phyloP scores from a whole-genome alignment of 2,888 invertebrate genomes.

The Caenorhabditis sinica region DNA sequence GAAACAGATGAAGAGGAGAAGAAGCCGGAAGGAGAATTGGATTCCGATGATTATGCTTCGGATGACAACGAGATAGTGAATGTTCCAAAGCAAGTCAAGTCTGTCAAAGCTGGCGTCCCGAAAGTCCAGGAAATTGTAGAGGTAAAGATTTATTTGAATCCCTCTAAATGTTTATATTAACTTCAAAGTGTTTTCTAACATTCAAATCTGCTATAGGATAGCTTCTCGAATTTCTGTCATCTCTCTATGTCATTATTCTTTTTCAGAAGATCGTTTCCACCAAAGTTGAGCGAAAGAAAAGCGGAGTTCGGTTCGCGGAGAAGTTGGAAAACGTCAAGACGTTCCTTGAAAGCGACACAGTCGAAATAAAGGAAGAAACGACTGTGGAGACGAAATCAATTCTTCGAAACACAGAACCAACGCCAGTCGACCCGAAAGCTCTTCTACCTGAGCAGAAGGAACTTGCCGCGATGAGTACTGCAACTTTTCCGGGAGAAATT shows the following conservation, averaged over 20 bases:
- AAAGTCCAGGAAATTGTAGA: conserved; percentile 19
- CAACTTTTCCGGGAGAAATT: conserved; percentile 54
- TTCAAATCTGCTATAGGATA: no score
- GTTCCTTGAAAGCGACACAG: conserved; percentile 32
- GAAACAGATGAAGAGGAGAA: conserved; percentile 37
- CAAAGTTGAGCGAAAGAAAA: conserved; percentile 20
- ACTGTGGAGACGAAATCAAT: conserved; percentile 53
- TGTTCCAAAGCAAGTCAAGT: background rate
- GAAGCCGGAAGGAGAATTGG: conserved; percentile 23
- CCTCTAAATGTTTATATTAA: no score
- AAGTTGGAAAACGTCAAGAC: conserved; percentile 55
- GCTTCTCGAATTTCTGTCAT: no score
- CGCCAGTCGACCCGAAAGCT: conserved; percentile 44
- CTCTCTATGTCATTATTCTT: background rate
- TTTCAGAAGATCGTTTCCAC: background rate
- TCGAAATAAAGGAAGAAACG: conserved; percentile 23
- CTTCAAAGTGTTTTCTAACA: no score
- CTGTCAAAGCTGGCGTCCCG: background rate
- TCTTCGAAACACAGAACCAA: conserved; percentile 44
- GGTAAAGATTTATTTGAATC: conserved; percentile 17
- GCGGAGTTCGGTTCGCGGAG: conserved; percentile 45
- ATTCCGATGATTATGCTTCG: conserved; percentile 59
- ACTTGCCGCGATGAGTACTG: conserved; percentile 45
- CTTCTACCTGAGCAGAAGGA: conserved; percentile 45
- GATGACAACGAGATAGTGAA: conserved; percentile 8